Conservation (phyloP, 2,888 invertebrate genomes). For the Microctonus aethiopoides region DNA sequence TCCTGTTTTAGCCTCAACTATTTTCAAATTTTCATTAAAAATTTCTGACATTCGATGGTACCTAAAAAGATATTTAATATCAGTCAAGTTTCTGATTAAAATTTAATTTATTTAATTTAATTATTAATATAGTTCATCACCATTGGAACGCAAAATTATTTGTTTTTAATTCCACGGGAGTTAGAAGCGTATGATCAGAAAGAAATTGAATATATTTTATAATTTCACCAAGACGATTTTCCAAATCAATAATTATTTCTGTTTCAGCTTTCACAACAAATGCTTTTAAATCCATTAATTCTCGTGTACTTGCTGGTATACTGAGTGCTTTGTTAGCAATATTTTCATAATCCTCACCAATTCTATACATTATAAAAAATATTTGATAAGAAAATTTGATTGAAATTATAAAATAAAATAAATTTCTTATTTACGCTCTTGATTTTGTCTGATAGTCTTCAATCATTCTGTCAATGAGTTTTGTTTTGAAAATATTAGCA, state of each 20-base stretch:
- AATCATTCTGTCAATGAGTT: conserved; percentile 80
- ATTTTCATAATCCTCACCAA: conserved; percentile 85
- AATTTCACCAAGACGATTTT: conserved; percentile 77
- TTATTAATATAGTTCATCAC: conserved; percentile 60
- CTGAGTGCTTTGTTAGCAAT: conserved; percentile 84
- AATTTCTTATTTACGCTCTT: conserved; percentile 75
- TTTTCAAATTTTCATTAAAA: conserved; percentile 83
- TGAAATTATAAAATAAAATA: not conserved
- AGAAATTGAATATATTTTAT: conserved; percentile 84
- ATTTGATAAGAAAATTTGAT: not conserved
- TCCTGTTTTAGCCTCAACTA: conserved; percentile 82
- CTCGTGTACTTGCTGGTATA: conserved; percentile 84
- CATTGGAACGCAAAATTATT: conserved; percentile 90
- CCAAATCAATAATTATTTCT: conserved; percentile 77
- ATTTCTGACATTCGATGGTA: conserved; percentile 83
- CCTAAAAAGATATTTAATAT: conserved; percentile 44
- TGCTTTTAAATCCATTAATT: conserved; percentile 84
- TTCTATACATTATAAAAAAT: conserved; percentile 67
- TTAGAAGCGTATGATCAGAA: conserved; percentile 83
- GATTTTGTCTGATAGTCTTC: conserved; percentile 83
- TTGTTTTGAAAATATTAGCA: conserved; percentile 77
- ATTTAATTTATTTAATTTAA: not conserved
- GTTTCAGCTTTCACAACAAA: conserved; percentile 83
- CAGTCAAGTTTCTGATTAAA: not conserved
- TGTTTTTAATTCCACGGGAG: conserved; percentile 87